Percentiles rank a stretch among this genome's conserved stretches.
phyloP scores from a whole-genome alignment of 2,797 vertebrate genomes.

The Hydrophis major region DNA sequence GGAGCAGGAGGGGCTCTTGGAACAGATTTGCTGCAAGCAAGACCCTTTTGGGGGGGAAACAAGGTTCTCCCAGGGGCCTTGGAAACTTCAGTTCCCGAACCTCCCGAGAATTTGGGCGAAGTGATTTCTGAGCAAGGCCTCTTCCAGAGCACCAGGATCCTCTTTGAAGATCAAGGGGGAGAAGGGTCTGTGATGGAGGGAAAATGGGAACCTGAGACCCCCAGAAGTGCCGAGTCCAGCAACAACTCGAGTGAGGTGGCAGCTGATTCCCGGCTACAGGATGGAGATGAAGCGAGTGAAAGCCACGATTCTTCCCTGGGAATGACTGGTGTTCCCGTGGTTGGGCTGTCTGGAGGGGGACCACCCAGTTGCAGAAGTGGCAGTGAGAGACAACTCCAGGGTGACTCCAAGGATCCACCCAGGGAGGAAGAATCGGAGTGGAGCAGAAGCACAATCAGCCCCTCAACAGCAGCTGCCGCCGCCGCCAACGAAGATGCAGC shows the following conservation, averaged over 20 bases:
- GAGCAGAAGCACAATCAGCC: no score
- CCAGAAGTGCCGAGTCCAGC: no score
- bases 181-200: not conserved
- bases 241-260: not conserved
- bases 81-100: not conserved
- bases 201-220: not conserved
- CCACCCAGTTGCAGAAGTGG: no score
- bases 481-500: not conserved
- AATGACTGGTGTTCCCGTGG: not conserved
- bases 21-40: not conserved
- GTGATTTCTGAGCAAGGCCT: no score
- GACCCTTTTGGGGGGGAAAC: not conserved
- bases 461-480: not conserved
- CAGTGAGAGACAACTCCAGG: not conserved
- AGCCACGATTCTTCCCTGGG: no score
- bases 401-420: not conserved
- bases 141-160: not conserved
- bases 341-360: not conserved
- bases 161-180: not conserved
- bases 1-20: not conserved
- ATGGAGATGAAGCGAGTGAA: rapidly evolving
- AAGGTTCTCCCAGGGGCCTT: no score
- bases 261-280: not conserved
- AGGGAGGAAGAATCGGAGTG: not conserved
- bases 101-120: not conserved